Base-by-base conservation (phyloP, 1,140 invertebrate species). In the Lepidostoma basale region DNA sequence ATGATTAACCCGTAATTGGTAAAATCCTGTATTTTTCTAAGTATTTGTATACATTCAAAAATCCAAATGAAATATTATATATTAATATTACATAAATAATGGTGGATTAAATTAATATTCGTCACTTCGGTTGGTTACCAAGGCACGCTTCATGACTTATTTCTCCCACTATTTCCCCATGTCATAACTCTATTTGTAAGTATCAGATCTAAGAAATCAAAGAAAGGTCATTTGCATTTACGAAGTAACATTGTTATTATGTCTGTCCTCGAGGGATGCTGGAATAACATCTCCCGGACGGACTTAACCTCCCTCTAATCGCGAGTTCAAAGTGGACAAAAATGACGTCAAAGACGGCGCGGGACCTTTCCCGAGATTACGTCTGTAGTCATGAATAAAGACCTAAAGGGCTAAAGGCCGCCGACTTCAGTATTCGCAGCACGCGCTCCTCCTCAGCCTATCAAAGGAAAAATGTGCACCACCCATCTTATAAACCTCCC, bases 271-370 rank as follows among this genome's bases (percentile, higher is more conserved):
- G 22, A 20, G 12, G 45, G 20, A 49, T 49, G 22, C 22, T n/a
- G 12, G 56, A 59, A 44, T 45, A 14, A 40, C 26, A 12, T 10
- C 25, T 44, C 36, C 25, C 45, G 26, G 40, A 44, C 26, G 12
- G 44, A 44, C 60, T 63, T 63, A 63, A 63, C 64, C 63, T 44
- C 18, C 42, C 60, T 20, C 62, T 68, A 72, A 72, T 72, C 65
- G 54, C 40, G 47, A 52, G 60, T 68, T 72, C 66, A 68, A 72
- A 72, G 69, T 68, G 69, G 69, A 72, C 69, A 59, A 47, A 66
- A 70, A 47, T 67, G 59, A 52, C 65, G 66, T 72, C 66, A 72
- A 65, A 68, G 66, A 54, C 49, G 58, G 58, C 47, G 54, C 40
- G 36, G 42, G 16, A 65, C 65, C 66, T 67, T 67, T 70, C 26